These are phyloP conservation scores for Syrrhaptes paradoxus DNA, from an alignment of 2,113 vertebrate species.

Conservation along the genomic window DNA sequence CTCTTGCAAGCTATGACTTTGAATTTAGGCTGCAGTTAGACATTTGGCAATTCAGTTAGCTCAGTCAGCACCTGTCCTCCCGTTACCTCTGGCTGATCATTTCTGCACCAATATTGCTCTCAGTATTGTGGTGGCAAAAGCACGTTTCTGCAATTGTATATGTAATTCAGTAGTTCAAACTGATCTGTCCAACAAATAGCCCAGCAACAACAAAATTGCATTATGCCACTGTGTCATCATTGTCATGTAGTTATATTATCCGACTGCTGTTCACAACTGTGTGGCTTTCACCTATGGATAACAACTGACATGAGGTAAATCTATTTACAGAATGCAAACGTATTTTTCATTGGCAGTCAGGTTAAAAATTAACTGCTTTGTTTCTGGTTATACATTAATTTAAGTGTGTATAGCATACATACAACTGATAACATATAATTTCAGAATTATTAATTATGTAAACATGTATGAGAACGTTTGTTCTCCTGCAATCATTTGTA, in stretches of 20 bases:
- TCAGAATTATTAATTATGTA: background rate
- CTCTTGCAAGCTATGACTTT: background rate
- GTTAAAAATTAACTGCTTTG: background rate
- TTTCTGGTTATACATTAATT: background rate
- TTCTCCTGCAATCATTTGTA: background rate
- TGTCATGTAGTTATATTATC: background rate
- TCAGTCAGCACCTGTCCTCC: background rate
- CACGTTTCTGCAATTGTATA: background rate
- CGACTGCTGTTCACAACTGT: background rate
- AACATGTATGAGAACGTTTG: background rate
- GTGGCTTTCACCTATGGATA: background rate
- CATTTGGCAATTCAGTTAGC: background rate
- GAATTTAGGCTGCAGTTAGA: background rate
- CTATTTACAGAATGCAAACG: background rate
- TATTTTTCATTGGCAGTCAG: background rate
- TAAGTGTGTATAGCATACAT: background rate
- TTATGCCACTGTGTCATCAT: background rate
- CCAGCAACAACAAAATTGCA: background rate
- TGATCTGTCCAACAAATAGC: background rate
- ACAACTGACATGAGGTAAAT: background rate
- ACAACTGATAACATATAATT: background rate
- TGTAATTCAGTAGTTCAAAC: background rate
- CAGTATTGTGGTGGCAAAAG: background rate
- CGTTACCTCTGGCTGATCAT: background rate
- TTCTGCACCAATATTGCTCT: rapidly evolving